These are phyloP conservation scores for Scortum barcoo DNA, from an alignment of 2,113 vertebrate species.

Conservation along the genomic window DNA sequence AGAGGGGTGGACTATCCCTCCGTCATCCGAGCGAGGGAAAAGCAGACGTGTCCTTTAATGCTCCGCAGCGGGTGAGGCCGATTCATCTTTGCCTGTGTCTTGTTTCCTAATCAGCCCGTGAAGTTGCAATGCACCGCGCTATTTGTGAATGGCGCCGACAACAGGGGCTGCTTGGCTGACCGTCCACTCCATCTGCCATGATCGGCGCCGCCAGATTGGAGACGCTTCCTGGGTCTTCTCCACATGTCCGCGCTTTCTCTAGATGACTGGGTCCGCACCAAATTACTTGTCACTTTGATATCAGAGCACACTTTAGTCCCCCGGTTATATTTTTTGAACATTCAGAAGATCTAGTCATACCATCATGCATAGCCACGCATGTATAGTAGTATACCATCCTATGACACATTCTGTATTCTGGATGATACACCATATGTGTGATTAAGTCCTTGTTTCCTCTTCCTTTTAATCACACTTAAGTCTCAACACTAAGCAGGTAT, in stretches of 20 bases:
- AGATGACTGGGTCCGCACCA: constrained; percentile 60
- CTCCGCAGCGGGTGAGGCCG: constrained; percentile 45
- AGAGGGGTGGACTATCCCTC: constrained; percentile 25
- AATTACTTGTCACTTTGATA: constrained; percentile 69
- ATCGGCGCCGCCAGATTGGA: constrained; percentile 71
- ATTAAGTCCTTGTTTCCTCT: constrained; percentile 15
- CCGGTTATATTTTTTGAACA: constrained; percentile 26
- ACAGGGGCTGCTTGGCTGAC: constrained; percentile 65
- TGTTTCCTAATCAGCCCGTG: constrained; percentile 63
- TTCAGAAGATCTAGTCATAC: not conserved
- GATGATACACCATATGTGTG: constrained; percentile 13
- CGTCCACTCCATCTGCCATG: constrained; percentile 67
- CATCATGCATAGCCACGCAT: not conserved
- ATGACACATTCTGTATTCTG: not conserved
- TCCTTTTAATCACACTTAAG: constrained; percentile 50
- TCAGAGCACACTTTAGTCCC: constrained; percentile 41
- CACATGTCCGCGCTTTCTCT: constrained; percentile 64
- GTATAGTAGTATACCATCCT: not conserved
- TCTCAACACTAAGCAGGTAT: constrained; percentile 32
- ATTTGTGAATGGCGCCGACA: constrained; percentile 66
- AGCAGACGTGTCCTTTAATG: constrained; percentile 66
- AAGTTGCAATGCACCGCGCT: constrained; percentile 41
- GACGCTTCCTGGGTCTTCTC: constrained; percentile 67
- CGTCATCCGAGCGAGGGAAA: constrained; percentile 45
- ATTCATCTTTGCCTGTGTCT: constrained; percentile 62